These are phyloP conservation scores for Cataglyphis livida DNA, from an alignment of 2,888 invertebrate genomes.

Conservation along the genomic window DNA sequence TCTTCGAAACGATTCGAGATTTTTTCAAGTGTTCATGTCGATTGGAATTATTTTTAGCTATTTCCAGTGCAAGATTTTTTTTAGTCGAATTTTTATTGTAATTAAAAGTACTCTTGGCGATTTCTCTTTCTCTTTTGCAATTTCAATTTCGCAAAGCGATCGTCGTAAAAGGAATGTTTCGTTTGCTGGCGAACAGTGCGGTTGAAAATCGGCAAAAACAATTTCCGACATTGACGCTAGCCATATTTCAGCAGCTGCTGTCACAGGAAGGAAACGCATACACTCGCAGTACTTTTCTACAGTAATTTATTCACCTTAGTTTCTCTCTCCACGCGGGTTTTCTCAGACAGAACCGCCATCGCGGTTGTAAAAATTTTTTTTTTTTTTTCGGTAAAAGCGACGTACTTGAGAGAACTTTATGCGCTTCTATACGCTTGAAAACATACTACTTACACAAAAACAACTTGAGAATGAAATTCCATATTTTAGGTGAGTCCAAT, in stretches of 20 bases:
- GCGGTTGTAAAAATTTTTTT: conserved; percentile 23
- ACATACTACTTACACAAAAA: neutral
- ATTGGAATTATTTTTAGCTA: neutral
- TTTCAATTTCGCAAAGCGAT: neutral
- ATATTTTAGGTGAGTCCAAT: neutral
- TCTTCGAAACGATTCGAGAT: neutral
- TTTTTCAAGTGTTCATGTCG: neutral
- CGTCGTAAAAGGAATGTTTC: neutral
- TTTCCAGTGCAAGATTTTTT: neutral
- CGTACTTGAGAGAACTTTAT: conserved; percentile 19
- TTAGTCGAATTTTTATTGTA: neutral
- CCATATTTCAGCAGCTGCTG: conserved; percentile 45
- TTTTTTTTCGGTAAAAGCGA: conserved; percentile 22
- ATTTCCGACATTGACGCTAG: conserved; percentile 49
- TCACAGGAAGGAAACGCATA: conserved; percentile 7
- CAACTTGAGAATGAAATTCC: neutral
- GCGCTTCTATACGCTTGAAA: conserved; percentile 15
- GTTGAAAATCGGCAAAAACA: conserved; percentile 40
- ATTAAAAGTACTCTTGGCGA: neutral
- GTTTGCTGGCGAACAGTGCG: neutral
- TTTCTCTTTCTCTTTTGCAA: neutral
- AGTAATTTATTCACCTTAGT: conserved; percentile 50
- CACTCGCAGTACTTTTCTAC: conserved; percentile 27
- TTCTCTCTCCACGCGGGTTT: conserved; percentile 22
- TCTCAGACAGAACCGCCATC: neutral